Evolutionary conservation across 2,797 vertebrate genomes (phyloP), one percentile per base, ranked within the genome.

Genomic region (Pelodytes ibericus): DNA sequence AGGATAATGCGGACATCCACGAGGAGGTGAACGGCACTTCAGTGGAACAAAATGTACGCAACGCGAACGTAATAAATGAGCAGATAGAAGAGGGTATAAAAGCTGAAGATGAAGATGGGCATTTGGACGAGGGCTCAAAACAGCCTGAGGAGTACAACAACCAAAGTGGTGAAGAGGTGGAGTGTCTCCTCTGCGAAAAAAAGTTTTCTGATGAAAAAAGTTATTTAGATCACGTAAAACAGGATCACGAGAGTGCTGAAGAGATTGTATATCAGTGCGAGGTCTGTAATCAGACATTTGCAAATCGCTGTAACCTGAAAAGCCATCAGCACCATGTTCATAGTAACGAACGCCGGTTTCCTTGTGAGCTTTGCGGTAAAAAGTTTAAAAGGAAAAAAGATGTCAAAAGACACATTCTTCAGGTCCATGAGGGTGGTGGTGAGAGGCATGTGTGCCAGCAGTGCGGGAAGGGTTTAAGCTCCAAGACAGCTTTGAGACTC

Each of bases 321-420:
- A 94, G 97, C 88, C 98, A 99, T 13, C 94, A 98, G 83, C 93
- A 93, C 44, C 96, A 98, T 0, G 98, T 99, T n/a, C 98, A 99
- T 88, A 98, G 88, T 60, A 95, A 90, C 0, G 96, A 98, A 86
- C 92, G 97, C 33, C 95, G 91, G 47, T 99, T 96, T 83, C 82
- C 92, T 0, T 99, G 98, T 3, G 91, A 93, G 26, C 87, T 94
- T 76, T 99, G 98, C 80, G 72, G 86, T 8, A 99, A 99, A 90
- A 93, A 93, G 84, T 99, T 99, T 86, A 99, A 99, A 83, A 90
- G 98, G 74, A 96, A 96, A 89, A 99, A 99, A 88, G 92, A 99
- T 1, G 95, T 99, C 24, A 93, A 93, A 70, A 90, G 96, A 62
- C 98, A 99, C 64, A 89, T 93, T 26, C 89, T 93, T 70, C 96